phyloP scores from a whole-genome alignment of 1,140 invertebrate genomes.

The Ptiloglossa arizonensis region DNA sequence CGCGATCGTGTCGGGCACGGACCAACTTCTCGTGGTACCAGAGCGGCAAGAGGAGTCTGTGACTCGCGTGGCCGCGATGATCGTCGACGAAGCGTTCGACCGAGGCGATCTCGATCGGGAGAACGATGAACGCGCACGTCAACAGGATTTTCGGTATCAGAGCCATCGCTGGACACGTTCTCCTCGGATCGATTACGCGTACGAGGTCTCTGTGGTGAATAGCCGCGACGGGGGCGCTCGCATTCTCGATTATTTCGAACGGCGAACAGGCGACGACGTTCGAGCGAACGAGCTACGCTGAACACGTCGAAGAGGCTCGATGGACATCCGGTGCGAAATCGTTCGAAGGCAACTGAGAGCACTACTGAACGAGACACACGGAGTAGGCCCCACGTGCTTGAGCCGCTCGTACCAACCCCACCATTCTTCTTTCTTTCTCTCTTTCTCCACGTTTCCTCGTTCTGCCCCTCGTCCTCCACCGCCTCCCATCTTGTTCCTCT shows the following conservation, averaged over 20 bases:
- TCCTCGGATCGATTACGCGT: background rate
- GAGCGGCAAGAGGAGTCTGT: slow-evolving; percentile 57
- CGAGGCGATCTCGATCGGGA: background rate
- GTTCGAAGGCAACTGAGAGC: slow-evolving; percentile 73
- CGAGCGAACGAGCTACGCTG: slow-evolving; percentile 4
- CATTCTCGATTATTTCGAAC: slow-evolving; percentile 41
- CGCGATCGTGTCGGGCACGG: slow-evolving; percentile 54
- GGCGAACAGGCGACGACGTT: slow-evolving; percentile 14
- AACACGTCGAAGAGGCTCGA: slow-evolving; percentile 28
- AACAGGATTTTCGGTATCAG: slow-evolving; percentile 42
- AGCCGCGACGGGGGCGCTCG: slow-evolving; percentile 16
- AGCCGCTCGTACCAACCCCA: slow-evolving; percentile 72
- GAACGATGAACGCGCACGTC: slow-evolving; percentile 34
- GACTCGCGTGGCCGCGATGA: slow-evolving; percentile 15
- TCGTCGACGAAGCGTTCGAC: background rate
- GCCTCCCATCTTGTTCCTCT: slow-evolving; percentile 44
- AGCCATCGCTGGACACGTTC: slow-evolving; percentile 38
- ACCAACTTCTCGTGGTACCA: slow-evolving; percentile 61
- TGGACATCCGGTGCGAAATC: slow-evolving; percentile 69
- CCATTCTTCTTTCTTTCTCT: slow-evolving; percentile 64
- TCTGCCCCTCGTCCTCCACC: slow-evolving; percentile 48
- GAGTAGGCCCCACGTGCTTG: slow-evolving; percentile 76
- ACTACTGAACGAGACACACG: slow-evolving; percentile 77
- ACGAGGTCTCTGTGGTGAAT: background rate
- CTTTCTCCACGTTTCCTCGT: slow-evolving; percentile 49